phyloP scores from a whole-genome alignment of 2,888 invertebrate species.

The Sepiola atlantica region DNA sequence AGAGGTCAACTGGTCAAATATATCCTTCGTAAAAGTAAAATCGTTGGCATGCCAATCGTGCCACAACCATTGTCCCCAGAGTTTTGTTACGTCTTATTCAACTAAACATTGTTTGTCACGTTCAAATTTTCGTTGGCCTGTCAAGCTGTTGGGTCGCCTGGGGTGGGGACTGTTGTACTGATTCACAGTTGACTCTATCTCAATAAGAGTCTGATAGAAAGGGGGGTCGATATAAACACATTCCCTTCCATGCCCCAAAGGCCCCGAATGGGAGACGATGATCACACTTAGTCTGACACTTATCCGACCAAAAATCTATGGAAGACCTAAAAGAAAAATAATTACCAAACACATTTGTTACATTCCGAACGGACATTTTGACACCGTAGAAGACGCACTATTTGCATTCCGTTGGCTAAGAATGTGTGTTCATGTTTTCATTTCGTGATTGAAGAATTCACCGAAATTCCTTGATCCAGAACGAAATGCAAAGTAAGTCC shows the following conservation, averaged over 20 bases:
- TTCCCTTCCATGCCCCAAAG: background rate
- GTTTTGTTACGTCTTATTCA: background rate
- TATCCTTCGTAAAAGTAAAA: background rate
- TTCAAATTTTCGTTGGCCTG: conserved; percentile 4
- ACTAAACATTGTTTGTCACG: background rate
- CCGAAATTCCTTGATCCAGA: background rate
- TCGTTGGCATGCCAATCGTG: background rate
- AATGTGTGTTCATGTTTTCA: background rate
- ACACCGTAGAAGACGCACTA: background rate
- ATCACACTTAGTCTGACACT: background rate
- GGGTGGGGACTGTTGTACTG: background rate
- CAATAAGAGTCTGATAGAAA: background rate
- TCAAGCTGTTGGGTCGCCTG: background rate
- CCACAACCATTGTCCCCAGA: background rate
- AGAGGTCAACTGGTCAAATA: background rate
- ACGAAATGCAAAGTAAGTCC: background rate
- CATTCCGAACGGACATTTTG: background rate
- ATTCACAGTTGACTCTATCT: too few species aligned
- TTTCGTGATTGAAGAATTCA: background rate
- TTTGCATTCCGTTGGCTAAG: background rate
- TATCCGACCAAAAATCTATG: background rate
- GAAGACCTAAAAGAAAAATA: background rate
- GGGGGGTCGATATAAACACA: background rate
- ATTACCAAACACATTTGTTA: background rate
- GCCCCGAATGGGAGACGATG: background rate